A percentile compares a stretch with the other conserved stretches of the same genome.
phyloP scores from a whole-genome alignment of 2,113 vertebrate genomes.

The Reinhardtius hippoglossoides region DNA sequence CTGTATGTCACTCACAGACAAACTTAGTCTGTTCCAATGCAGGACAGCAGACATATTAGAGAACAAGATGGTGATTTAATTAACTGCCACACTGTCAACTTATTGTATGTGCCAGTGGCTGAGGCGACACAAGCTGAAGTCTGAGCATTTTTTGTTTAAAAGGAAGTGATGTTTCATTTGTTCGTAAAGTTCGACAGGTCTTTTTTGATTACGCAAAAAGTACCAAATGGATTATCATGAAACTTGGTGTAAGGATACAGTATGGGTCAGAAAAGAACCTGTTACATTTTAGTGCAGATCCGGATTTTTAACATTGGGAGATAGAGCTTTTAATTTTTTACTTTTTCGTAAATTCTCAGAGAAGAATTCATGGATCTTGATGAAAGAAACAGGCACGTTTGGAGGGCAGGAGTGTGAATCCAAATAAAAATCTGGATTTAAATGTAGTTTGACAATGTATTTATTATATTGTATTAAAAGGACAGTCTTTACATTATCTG shows the following conservation, averaged over 20 bases:
- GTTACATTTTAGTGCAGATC: too few relatives aligned
- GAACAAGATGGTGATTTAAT: slow-evolving; percentile 51
- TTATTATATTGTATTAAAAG: background rate
- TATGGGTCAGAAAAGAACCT: too few relatives aligned
- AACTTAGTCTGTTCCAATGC: slow-evolving; percentile 44
- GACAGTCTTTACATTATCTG: background rate
- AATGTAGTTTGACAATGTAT: too few relatives aligned
- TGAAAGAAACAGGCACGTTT: too few relatives aligned
- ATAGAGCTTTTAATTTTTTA: too few relatives aligned
- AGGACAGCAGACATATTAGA: slow-evolving; percentile 55
- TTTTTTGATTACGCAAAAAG: background rate
- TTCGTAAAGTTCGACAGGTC: background rate
- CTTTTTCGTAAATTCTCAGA: too few relatives aligned
- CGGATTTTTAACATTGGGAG: too few relatives aligned
- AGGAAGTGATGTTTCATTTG: background rate
- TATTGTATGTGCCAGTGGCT: slow-evolving; percentile 17
- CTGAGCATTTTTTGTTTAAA: slow-evolving; percentile 1
- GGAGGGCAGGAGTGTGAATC: too few relatives aligned
- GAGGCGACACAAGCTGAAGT: background rate
- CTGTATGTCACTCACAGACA: slow-evolving; percentile 53
- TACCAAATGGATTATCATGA: too few relatives aligned
- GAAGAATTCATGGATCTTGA: too few relatives aligned
- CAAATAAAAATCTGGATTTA: too few relatives aligned
- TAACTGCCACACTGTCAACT: slow-evolving; percentile 46
- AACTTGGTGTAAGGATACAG: too few relatives aligned